Conservation (phyloP, 2,113 vertebrate species). For the Notarius quadriscutis region DNA sequence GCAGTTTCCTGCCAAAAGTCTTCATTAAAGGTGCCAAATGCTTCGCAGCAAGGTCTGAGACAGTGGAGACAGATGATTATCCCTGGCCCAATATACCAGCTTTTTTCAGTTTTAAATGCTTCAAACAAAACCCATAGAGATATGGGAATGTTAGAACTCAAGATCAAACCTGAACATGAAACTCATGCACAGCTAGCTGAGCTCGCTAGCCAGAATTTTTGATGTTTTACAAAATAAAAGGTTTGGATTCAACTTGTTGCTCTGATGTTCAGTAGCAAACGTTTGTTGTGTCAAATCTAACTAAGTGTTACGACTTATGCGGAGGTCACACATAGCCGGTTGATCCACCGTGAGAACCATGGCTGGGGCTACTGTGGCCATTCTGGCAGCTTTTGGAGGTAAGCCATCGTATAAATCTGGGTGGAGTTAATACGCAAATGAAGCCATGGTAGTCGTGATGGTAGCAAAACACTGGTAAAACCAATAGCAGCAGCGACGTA, state of each 20-base stretch:
- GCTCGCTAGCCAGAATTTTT: not conserved
- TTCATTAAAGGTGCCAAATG: not conserved
- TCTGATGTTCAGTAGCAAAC: not conserved
- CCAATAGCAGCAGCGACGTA: too few relatives aligned
- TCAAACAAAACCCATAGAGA: not conserved
- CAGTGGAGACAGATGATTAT: not conserved
- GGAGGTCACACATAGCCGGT: too few relatives aligned
- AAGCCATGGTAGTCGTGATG: too few relatives aligned
- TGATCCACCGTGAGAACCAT: too few relatives aligned
- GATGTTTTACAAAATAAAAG: not conserved
- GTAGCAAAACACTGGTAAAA: too few relatives aligned
- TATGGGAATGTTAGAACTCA: not conserved
- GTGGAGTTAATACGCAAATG: too few relatives aligned
- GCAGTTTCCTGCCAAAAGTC: not conserved
- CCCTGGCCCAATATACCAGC: not conserved
- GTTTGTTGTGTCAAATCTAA: not conserved
- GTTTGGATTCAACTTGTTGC: not conserved
- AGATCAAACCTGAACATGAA: not conserved
- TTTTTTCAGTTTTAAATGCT: not conserved
- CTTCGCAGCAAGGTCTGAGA: not conserved
- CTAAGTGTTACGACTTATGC: not conserved
- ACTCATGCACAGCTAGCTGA: not conserved
- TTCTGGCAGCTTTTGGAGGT: too few relatives aligned
- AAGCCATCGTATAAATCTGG: too few relatives aligned
- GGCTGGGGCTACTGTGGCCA: too few relatives aligned